A percentile compares a stretch with the other conserved stretches of the same genome.
phyloP scores from a whole-genome alignment of 2,888 invertebrate species.

The Diaphora mendica region DNA sequence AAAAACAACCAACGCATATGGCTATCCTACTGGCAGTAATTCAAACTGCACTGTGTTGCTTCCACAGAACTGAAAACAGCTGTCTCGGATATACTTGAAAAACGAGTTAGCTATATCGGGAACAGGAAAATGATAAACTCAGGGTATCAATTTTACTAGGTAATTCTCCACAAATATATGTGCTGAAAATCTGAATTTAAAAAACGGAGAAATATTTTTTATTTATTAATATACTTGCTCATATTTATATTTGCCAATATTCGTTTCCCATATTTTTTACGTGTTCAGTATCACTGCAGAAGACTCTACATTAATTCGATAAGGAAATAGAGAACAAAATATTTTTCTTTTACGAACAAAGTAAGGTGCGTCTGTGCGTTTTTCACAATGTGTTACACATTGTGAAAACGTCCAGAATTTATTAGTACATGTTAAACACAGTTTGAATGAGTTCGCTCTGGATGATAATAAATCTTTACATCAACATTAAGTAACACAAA shows the following conservation, averaged over 20 bases:
- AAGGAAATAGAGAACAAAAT: not conserved
- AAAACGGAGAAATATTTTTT: not conserved
- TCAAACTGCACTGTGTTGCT: not conserved
- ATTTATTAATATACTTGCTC: not conserved
- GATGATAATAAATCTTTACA: slow-evolving; percentile 71
- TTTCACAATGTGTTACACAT: not conserved
- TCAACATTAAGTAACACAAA: slow-evolving; percentile 77
- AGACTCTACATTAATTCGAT: not conserved
- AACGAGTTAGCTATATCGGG: not conserved
- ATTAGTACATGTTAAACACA: slow-evolving; percentile 7
- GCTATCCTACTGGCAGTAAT: not conserved
- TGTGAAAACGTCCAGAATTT: not conserved
- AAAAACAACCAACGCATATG: not conserved
- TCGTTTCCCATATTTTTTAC: not conserved
- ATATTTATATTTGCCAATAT: not conserved
- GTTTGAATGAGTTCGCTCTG: slow-evolving; percentile 5
- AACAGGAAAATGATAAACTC: not conserved
- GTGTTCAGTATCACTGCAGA: not conserved
- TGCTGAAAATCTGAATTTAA: not conserved
- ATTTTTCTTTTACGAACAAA: not conserved
- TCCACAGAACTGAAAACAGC: not conserved
- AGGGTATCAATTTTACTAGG: not conserved
- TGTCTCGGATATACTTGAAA: not conserved
- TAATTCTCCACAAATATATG: no score
- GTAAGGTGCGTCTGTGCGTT: not conserved